Conservation (phyloP, 2,888 invertebrate genomes). For the Drosophila sordidula region DNA sequence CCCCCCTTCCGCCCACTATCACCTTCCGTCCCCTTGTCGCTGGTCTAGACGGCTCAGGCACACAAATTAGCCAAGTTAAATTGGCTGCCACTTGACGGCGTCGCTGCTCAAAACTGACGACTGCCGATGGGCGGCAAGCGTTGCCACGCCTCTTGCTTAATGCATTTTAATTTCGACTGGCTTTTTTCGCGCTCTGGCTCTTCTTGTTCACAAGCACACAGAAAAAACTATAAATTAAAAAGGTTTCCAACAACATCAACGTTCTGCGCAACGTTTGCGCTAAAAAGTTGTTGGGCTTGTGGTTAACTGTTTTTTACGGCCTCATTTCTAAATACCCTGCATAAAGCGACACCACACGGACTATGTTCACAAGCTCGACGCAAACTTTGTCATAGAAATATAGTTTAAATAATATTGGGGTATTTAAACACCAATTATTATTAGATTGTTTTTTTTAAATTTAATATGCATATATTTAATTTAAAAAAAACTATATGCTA, state of each 20-base stretch:
- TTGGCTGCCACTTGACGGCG: constrained; percentile 67
- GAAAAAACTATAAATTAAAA: constrained; percentile 66
- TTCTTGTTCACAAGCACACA: constrained; percentile 14
- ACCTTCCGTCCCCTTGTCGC: not conserved
- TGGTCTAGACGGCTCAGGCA: constrained; percentile 54
- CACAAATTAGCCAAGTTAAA: constrained; percentile 75
- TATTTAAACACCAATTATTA: no score
- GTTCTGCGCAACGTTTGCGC: constrained; percentile 50
- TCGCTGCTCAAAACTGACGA: not conserved
- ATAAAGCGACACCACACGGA: not conserved
- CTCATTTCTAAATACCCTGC: constrained; percentile 29
- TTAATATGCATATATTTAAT: no score
- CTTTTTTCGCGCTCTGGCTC: constrained; percentile 20
- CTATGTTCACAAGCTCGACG: no score
- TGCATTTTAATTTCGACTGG: constrained; percentile 70
- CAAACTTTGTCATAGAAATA: not conserved
- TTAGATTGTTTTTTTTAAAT: no score
- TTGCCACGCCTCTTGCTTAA: constrained; percentile 47
- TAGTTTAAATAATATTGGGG: not conserved
- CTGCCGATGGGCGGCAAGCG: not conserved
- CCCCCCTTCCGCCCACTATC: not conserved
- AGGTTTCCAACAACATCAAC: constrained; percentile 46
- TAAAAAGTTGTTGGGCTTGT: constrained; percentile 37
- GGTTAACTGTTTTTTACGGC: constrained; percentile 13
- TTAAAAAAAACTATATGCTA: no score